Conservation (phyloP, 2,888 invertebrate genomes). For the Conchocele bisecta region DNA sequence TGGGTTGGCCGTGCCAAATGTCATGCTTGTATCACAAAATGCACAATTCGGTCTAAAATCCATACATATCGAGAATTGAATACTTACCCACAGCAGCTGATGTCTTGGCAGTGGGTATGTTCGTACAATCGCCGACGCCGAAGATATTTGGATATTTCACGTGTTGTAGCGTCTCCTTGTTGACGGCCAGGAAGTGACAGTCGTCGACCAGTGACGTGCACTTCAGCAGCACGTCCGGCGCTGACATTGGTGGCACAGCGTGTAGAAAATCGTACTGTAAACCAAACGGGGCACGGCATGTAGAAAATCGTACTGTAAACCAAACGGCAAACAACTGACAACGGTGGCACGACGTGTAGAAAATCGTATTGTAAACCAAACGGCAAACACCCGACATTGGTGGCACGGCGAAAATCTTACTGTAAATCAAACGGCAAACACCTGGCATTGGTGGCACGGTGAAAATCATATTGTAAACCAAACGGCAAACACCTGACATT, state of each 20-base stretch:
- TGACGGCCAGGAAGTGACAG: slow-evolving; percentile 90
- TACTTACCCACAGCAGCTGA: slow-evolving; percentile 95
- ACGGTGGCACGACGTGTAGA: slow-evolving; percentile 95
- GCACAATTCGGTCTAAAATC: no score
- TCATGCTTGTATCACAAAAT: no score
- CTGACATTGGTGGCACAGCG: slow-evolving; percentile 93
- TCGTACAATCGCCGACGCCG: slow-evolving; percentile 96
- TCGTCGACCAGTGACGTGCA: slow-evolving; percentile 85
- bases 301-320: no score
- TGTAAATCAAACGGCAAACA: no score
- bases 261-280: slow-evolving; percentile 92
- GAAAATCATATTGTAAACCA: slow-evolving; percentile 94
- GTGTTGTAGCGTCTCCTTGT: slow-evolving; percentile 92
- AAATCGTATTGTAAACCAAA: slow-evolving; percentile 90
- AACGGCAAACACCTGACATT: no score
- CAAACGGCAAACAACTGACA: no score
- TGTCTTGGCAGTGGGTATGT: slow-evolving; percentile 97
- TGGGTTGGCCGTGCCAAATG: no score
- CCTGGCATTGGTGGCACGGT: slow-evolving; percentile 94
- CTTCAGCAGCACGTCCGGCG: slow-evolving; percentile 86
- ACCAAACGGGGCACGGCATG: no score
- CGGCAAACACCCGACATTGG: no score
- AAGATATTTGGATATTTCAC: slow-evolving; percentile 92
- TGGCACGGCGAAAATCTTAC: no score
- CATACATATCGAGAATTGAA: no score